These are phyloP conservation scores for Idaea biselata DNA, from an alignment of 2,888 invertebrate species.

Conservation along the genomic window DNA sequence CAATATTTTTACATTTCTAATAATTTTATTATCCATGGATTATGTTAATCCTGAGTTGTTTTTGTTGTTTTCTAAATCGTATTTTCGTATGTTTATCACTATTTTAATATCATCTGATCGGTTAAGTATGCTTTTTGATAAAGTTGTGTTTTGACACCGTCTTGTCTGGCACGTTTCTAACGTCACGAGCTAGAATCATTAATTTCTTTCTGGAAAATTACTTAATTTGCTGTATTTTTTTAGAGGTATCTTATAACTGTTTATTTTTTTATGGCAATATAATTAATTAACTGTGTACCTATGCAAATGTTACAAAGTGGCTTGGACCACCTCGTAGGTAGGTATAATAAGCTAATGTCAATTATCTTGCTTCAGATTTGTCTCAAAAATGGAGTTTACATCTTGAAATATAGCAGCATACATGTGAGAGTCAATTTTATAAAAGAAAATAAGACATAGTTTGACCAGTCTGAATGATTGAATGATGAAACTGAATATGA, in stretches of 20 bases:
- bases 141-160: not conserved
- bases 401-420: too few relatives aligned
- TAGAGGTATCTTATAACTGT: not conserved
- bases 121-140: not conserved
- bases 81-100: slow-evolving; percentile 17
- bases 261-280: not conserved
- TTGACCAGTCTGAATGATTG: too few relatives aligned
- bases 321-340: too few relatives aligned
- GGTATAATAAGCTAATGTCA: too few relatives aligned
- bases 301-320: too few relatives aligned
- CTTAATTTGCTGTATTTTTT: not conserved
- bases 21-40: not conserved
- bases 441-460: too few relatives aligned
- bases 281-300: too few relatives aligned
- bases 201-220: not conserved
- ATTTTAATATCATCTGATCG: slow-evolving; percentile 20
- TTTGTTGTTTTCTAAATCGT: not conserved
- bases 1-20: not conserved
- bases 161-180: not conserved
- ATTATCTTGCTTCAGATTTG: too few relatives aligned
- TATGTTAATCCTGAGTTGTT: not conserved
- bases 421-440: too few relatives aligned
- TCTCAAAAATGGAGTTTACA: too few relatives aligned
- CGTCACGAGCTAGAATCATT: not conserved
- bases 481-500: too few relatives aligned